These are phyloP conservation scores for Nephrotoma guestfalica DNA, from an alignment of 2,888 invertebrate species.

Conservation along the genomic window DNA sequence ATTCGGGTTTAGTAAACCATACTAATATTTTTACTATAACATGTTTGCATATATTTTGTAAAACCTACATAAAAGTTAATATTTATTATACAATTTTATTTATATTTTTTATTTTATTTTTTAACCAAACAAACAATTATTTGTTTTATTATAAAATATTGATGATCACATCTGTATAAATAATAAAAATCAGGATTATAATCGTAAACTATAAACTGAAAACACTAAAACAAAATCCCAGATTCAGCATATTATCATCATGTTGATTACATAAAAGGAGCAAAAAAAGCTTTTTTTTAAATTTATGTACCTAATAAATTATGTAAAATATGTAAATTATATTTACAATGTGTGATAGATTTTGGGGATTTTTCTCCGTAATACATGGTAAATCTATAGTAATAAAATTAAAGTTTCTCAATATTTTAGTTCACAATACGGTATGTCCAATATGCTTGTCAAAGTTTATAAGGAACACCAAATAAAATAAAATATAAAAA, in stretches of 20 bases:
- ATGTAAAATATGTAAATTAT: background rate
- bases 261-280: background rate
- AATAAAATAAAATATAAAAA: background rate
- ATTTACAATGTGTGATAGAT: background rate
- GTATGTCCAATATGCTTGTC: background rate
- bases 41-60: background rate
- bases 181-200: background rate
- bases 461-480: background rate
- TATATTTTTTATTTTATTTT: background rate
- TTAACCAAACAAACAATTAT: background rate
- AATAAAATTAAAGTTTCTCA: background rate
- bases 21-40: background rate
- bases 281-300: background rate
- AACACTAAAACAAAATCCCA: background rate
- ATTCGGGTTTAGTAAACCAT: background rate
- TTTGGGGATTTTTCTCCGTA: background rate
- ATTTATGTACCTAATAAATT: background rate
- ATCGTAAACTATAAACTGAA: background rate
- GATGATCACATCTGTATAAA: background rate
- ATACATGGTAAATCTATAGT: background rate
- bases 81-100: background rate
- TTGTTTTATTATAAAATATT: background rate
- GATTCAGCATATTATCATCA: background rate
- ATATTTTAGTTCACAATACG: background rate
- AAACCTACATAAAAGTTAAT: background rate